phyloP scores from a whole-genome alignment of 2,113 vertebrate genomes.

The Pomatorhinus ruficollis region DNA sequence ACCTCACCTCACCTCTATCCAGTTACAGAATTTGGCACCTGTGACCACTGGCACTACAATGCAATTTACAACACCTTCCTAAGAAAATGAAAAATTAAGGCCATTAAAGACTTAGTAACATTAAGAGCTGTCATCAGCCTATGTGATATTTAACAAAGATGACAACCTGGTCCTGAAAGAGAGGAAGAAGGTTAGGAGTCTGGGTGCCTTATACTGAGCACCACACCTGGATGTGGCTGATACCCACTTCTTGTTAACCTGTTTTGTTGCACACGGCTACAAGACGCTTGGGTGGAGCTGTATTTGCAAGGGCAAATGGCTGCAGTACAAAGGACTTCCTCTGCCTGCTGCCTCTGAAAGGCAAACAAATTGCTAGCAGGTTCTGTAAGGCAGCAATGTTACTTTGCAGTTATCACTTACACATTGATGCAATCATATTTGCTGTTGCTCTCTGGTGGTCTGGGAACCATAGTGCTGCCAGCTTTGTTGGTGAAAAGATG shows the following conservation, averaged over 20 bases:
- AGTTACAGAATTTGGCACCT: background rate
- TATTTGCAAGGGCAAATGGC: background rate
- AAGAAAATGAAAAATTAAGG: background rate
- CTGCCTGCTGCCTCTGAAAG: background rate
- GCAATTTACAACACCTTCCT: background rate
- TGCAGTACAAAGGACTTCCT: background rate
- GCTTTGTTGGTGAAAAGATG: constrained; percentile 90
- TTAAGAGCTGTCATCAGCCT: background rate
- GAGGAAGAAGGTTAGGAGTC: background rate
- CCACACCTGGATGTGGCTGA: background rate
- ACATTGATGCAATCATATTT: constrained; percentile 91
- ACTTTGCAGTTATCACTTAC: constrained; percentile 74
- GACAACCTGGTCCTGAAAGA: background rate
- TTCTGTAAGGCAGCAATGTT: background rate
- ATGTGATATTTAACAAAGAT: background rate
- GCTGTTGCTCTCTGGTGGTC: constrained; percentile 90
- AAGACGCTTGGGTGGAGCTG: background rate
- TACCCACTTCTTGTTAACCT: background rate
- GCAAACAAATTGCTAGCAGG: background rate
- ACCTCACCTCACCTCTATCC: background rate
- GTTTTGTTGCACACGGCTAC: background rate
- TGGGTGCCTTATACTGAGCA: background rate
- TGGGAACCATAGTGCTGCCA: constrained; percentile 94
- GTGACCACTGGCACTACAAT: background rate
- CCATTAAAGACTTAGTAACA: background rate